Evolutionary conservation across 2,113 vertebrate genomes (phyloP), one percentile per base, ranked within the genome.

Genomic region (Astur gentilis): DNA sequence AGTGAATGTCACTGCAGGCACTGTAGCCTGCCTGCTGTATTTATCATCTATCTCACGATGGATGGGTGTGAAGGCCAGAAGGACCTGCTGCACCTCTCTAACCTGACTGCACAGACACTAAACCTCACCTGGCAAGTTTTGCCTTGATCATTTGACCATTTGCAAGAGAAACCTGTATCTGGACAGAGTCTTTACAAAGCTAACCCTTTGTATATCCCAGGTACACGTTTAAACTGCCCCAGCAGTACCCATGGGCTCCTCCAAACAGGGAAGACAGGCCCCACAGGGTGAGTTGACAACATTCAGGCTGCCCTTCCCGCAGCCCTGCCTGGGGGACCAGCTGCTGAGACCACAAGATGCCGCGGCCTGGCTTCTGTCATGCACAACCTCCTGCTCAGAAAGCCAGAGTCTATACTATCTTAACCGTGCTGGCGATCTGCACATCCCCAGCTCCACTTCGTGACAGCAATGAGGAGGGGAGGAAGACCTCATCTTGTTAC

Each of bases 201-300:
- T 27, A 9, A n/a, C 27, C 23, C 42, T 77, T 13, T 10, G 7
- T 9, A 3, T 16, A 29, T 22, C 36, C 42, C 27, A 7, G 58
- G n/a, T 5, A 45, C 16, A 13, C 13, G 0, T 16, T 15, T 11
- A 18, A 57, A 32, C 40, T 26, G 16, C 34, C 34, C n/a, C 60
- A 40, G 67, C 89, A 55, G 69, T 4, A 1, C 16, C 36, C 4
- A 1, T 5, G 15, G 29, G 54, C 9, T 25, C 23, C 16, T 82
- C n/a, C 8, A 7, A 7, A 12, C 5, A 7, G 16, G 21, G 11
- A 36, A 13, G n/a, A 17, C 0, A 0, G 15, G n/a, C 29, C 49
- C 16, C 64, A 18, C 34, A 7, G 23, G 22, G 47, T 4, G 10
- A 2, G 10, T 0, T 36, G 60, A 49, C 6, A 26, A 4, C 21